These are phyloP conservation scores for Chondrilla cf. caribensis DNA, from an alignment of 37 sponge, comb jelly and placozoan genomes.

Conservation along the genomic window DNA sequence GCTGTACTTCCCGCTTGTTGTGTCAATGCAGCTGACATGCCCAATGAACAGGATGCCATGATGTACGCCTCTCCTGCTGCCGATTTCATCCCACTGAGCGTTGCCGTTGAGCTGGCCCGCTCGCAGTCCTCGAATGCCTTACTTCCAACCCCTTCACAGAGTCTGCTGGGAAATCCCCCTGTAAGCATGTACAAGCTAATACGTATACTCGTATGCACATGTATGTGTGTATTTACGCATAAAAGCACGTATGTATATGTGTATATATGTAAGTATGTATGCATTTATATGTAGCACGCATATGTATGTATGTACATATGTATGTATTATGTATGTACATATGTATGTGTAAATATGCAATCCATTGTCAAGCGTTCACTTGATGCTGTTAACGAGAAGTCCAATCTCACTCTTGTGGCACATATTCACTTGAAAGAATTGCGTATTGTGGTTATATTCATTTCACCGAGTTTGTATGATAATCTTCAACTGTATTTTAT, in stretches of 20 bases:
- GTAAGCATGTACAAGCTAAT: not conserved
- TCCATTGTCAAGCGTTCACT: no score
- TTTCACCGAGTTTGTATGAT: no score
- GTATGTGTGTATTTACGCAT: not conserved
- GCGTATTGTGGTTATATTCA: no score
- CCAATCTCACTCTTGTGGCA: no score
- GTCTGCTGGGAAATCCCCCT: slow-evolving; percentile 21
- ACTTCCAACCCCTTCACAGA: slow-evolving; percentile 61
- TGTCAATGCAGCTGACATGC: slow-evolving; percentile 61
- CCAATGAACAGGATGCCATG: slow-evolving; percentile 59
- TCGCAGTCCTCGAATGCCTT: slow-evolving; percentile 46
- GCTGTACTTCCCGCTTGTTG: no score
- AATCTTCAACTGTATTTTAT: no score
- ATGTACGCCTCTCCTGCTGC: slow-evolving; percentile 69
- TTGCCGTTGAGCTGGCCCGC: not conserved
- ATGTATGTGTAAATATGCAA: no score
- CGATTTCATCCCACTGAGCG: slow-evolving; percentile 33
- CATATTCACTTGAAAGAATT: no score
- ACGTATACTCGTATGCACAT: not conserved
- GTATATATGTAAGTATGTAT: not conserved
- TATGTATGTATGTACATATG: no score
- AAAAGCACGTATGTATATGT: not conserved
- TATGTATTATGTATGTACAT: no score
- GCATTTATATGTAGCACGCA: no score
- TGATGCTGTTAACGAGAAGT: no score